phyloP scores from a whole-genome alignment of 2,888 invertebrate species.

The Theretra japonica region DNA sequence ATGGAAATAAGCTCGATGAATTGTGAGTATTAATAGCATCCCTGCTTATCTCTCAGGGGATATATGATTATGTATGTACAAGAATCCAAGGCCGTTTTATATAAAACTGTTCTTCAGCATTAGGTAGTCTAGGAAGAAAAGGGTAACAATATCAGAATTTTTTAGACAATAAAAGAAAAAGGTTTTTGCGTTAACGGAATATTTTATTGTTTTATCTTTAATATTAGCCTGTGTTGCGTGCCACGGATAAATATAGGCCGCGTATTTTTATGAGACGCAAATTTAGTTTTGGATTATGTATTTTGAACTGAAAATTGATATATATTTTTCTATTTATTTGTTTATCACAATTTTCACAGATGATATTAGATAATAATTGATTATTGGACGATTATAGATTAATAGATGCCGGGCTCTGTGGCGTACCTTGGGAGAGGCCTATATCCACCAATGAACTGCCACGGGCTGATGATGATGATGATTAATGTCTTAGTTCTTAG shows the following conservation, averaged over 20 bases:
- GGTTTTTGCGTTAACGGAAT: not conserved
- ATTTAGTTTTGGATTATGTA: not conserved
- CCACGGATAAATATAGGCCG: not conserved
- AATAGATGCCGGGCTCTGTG: too few species aligned
- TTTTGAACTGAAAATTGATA: not conserved
- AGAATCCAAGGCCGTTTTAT: not conserved
- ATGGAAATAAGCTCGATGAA: too few species aligned
- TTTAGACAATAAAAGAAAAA: constrained; percentile 1
- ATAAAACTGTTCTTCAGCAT: not conserved
- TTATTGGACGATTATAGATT: too few species aligned
- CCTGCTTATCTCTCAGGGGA: too few species aligned
- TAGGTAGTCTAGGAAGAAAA: not conserved
- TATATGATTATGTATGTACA: not conserved
- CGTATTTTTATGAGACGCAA: not conserved
- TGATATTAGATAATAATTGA: too few species aligned
- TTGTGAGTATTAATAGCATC: too few species aligned
- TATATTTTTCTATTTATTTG: too few species aligned
- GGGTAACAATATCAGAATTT: not conserved
- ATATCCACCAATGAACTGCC: too few species aligned
- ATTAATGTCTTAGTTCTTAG: too few species aligned
- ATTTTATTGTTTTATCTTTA: constrained; percentile 8
- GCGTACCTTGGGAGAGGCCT: too few species aligned
- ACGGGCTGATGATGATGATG: too few species aligned
- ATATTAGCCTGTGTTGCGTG: constrained; percentile 7
- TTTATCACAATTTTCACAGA: not conserved